Conservation (phyloP, 2,888 invertebrate genomes). For the Chesias legatella region DNA sequence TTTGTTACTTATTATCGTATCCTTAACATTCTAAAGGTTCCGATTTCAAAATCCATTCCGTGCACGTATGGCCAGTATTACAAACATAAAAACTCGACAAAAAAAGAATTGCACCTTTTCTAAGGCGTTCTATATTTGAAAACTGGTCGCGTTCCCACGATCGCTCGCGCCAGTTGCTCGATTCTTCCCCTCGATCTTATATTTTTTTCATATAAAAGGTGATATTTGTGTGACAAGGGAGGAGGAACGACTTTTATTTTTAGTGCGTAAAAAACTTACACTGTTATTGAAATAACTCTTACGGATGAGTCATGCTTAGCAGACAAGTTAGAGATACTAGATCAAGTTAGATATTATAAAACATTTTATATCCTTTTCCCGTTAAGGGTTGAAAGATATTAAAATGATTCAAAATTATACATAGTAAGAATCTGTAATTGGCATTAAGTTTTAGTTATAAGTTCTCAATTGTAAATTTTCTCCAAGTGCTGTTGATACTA, state of each 20-base stretch:
- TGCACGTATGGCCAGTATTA: constrained; percentile 54
- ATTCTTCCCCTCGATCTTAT: constrained; percentile 63
- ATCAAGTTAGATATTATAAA: no score
- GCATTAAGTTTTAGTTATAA: no score
- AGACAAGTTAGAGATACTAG: no score
- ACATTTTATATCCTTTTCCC: no score
- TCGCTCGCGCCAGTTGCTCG: constrained; percentile 77
- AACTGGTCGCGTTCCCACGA: constrained; percentile 78
- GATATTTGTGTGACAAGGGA: constrained; percentile 63
- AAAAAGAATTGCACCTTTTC: constrained; percentile 78
- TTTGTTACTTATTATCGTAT: constrained; percentile 27
- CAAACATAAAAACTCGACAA: constrained; percentile 58
- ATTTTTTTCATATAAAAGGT: constrained; percentile 56
- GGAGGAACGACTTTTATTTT: constrained; percentile 42
- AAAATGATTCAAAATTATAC: no score
- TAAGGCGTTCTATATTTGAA: constrained; percentile 75
- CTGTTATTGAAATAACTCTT: no score
- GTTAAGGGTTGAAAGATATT: no score
- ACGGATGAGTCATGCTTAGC: no score
- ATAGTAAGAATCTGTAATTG: no score
- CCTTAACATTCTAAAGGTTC: constrained; percentile 43
- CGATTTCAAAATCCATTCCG: constrained; percentile 62
- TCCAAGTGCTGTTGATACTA: no score
- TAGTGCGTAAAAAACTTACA: constrained; percentile 19
- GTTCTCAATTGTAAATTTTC: no score